phyloP scores from a whole-genome alignment of 2,113 vertebrate species.

The Sinocyclocheilus grahami region DNA sequence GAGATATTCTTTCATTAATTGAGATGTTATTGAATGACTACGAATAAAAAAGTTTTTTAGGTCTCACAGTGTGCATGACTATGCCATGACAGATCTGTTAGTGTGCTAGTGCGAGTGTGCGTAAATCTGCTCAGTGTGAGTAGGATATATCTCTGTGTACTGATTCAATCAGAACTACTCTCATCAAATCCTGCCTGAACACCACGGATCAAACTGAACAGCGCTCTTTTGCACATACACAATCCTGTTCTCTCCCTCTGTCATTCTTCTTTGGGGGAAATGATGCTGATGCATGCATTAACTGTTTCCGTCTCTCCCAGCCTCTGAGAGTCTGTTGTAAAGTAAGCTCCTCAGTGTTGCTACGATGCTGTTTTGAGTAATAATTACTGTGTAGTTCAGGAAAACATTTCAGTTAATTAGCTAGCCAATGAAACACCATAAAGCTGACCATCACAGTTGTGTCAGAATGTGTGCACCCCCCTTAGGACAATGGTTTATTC shows the following conservation, averaged over 20 bases:
- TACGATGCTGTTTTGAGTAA: neutral
- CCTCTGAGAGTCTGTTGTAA: neutral
- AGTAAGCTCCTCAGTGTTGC: too few species aligned
- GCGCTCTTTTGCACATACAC: slow-evolving; percentile 7
- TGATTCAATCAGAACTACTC: slow-evolving; percentile 47
- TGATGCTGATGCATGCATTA: slow-evolving; percentile 34
- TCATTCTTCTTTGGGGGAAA: slow-evolving; percentile 33
- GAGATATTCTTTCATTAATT: neutral
- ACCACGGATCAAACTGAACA: slow-evolving; percentile 35
- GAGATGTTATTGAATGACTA: neutral
- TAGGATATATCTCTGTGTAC: slow-evolving; percentile 35
- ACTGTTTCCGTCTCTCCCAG: slow-evolving; percentile 16
- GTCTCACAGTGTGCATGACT: neutral
- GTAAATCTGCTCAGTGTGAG: slow-evolving; percentile 28
- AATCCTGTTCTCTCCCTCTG: slow-evolving; percentile 9
- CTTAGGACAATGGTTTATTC: slow-evolving; percentile 15
- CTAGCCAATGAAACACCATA: neutral
- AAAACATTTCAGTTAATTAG: neutral
- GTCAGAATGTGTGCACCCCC: slow-evolving; percentile 18
- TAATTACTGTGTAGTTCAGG: neutral
- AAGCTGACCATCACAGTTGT: slow-evolving; percentile 19
- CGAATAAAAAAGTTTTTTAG: neutral
- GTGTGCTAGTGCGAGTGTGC: slow-evolving; percentile 13
- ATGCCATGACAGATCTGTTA: slow-evolving; percentile 25
- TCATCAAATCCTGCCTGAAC: slow-evolving; percentile 41